These are phyloP conservation scores for Hemithea aestivaria DNA, from an alignment of 2,888 invertebrate genomes.

Conservation along the genomic window DNA sequence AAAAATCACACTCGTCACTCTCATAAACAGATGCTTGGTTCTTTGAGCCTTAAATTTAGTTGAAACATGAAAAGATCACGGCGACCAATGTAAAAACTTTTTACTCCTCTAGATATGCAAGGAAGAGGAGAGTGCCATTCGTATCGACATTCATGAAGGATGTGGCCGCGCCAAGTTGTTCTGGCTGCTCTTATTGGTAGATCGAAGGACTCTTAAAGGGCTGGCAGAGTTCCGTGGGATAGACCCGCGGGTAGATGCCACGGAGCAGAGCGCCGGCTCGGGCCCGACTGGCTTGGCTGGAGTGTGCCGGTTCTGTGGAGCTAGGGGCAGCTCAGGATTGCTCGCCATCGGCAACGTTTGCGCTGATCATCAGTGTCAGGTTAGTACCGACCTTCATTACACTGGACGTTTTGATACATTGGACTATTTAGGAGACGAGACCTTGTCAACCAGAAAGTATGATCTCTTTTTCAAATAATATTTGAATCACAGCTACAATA, in stretches of 20 bases:
- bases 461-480: too few relatives aligned
- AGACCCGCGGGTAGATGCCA: conserved; percentile 41
- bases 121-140: conserved; percentile 97
- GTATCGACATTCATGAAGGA: conserved; percentile 97
- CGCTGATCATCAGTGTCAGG: conserved; percentile 95
- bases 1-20: too few relatives aligned
- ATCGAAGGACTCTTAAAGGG: conserved; percentile 94
- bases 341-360: conserved; percentile 96
- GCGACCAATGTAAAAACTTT: too few relatives aligned
- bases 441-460: too few relatives aligned
- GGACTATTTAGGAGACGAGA: too few relatives aligned
- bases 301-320: conserved; percentile 94
- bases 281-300: conserved; percentile 79
- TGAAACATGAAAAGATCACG: too few relatives aligned
- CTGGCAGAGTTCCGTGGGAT: conserved; percentile 92
- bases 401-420: background rate
- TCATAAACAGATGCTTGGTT: too few relatives aligned
- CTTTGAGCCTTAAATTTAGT: too few relatives aligned
- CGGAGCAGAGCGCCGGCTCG: conserved; percentile 21
- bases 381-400: conserved; percentile 38
- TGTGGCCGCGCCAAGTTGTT: conserved; percentile 97
- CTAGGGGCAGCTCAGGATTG: conserved; percentile 89
- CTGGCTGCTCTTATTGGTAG: conserved; percentile 95
- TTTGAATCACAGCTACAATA: too few relatives aligned
- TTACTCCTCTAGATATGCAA: conserved; percentile 85